phyloP scores from a whole-genome alignment of 2,888 invertebrate genomes.

The Drosophila eohydei region DNA sequence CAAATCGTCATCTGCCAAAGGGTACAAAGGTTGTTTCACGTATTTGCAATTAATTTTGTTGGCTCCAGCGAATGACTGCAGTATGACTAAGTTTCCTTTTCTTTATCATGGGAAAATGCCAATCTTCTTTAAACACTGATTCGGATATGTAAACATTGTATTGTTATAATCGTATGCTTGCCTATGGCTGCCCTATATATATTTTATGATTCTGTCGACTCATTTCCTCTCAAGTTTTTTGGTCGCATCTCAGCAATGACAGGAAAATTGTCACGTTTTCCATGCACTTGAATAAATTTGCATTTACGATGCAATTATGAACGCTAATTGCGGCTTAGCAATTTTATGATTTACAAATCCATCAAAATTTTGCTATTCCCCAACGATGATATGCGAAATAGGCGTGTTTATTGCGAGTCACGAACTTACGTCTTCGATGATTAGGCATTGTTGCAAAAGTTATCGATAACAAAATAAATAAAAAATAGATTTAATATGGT shows the following conservation, averaged over 20 bases:
- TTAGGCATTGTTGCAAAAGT: not conserved
- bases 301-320: conserved; percentile 43
- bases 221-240: not conserved
- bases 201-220: not conserved
- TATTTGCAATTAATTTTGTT: not conserved
- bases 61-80: not conserved
- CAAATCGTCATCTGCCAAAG: not conserved
- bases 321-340: conserved; percentile 42
- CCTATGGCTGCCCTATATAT: not conserved
- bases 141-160: not conserved
- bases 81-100: conserved; percentile 18
- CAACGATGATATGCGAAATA: not conserved
- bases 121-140: not conserved
- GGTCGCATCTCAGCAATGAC: not conserved
- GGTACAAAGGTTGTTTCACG: not conserved
- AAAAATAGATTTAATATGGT: not conserved
- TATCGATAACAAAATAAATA: not conserved
- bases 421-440: not conserved
- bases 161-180: not conserved
- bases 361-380: conserved; percentile 3
- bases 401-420: not conserved
- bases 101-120: not conserved
- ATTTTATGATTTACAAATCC: conserved; percentile 17
- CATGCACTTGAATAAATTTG: conserved; percentile 46
- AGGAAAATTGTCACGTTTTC: conserved; percentile 59